Evolutionary conservation across 35 echinoderm and acorn worm genomes (phyloP).

Genomic region (Ophioderma brevispina): DNA sequence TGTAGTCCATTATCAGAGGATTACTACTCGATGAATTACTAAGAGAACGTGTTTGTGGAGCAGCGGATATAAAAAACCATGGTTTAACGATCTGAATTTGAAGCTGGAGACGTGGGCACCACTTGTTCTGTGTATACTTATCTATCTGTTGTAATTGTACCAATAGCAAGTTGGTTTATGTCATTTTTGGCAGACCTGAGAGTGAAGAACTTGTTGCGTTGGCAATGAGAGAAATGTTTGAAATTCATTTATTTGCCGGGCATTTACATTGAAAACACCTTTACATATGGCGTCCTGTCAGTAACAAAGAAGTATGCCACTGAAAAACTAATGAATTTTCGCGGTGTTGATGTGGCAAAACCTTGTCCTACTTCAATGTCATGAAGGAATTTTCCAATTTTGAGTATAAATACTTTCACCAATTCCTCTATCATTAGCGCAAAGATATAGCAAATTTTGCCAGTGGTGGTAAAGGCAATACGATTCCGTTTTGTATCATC

Average conservation of each 20-base stretch:
- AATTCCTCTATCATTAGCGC: too few relatives aligned
- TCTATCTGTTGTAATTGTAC: neutral
- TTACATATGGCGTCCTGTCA: neutral
- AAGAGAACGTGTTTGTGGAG: neutral
- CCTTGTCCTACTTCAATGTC: neutral
- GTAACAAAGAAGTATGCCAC: neutral
- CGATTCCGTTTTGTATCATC: too few relatives aligned
- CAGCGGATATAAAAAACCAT: neutral
- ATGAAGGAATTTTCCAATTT: too few relatives aligned
- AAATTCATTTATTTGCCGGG: neutral
- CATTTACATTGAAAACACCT: neutral
- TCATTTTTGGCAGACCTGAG: neutral
- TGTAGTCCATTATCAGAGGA: neutral
- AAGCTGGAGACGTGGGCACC: neutral
- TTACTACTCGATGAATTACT: neutral
- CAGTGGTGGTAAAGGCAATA: too few relatives aligned
- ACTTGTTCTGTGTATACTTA: neutral
- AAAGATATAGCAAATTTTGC: too few relatives aligned
- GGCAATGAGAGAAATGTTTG: neutral
- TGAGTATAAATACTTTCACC: too few relatives aligned
- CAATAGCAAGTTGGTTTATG: neutral
- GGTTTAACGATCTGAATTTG: neutral
- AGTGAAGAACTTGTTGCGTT: neutral
- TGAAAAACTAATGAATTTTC: neutral
- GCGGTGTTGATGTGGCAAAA: neutral